phyloP scores from a whole-genome alignment of 2,888 invertebrate species.

The Eupithecia dodoneata region DNA sequence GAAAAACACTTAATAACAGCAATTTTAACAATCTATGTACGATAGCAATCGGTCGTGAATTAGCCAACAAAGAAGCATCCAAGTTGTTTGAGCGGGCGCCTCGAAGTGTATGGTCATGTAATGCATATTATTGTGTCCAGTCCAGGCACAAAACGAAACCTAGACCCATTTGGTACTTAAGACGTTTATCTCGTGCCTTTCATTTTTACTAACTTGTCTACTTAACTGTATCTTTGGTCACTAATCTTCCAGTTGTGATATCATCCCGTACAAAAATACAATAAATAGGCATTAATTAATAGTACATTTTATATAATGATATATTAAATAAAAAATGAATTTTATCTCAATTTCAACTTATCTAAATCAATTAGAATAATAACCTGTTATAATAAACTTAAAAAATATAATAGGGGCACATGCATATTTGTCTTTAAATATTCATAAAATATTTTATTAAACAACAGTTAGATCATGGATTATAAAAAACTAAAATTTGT shows the following conservation, averaged over 20 bases:
- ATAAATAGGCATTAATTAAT: not conserved
- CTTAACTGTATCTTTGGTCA: slow-evolving; percentile 28
- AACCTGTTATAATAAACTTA: not conserved
- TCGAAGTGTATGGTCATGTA: not conserved
- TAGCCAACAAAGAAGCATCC: not conserved
- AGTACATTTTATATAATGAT: not conserved
- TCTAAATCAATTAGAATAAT: not conserved
- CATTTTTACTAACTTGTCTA: slow-evolving; percentile 39
- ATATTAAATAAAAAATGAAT: not conserved
- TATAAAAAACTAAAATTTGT: not conserved
- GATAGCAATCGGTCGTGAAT: not conserved
- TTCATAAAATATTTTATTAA: not conserved
- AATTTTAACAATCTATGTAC: not conserved
- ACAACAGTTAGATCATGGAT: not conserved
- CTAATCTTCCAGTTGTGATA: not conserved
- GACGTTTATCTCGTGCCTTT: slow-evolving; percentile 61
- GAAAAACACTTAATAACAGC: not conserved
- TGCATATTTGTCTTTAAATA: not conserved
- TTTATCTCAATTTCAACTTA: slow-evolving; percentile 1
- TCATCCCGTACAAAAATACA: not conserved
- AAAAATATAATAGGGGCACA: not conserved
- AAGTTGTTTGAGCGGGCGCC: not conserved
- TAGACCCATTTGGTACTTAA: not conserved
- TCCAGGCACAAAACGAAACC: not conserved
- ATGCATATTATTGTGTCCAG: not conserved